These are phyloP conservation scores for Setipinna tenuifilis DNA, from an alignment of 2,797 vertebrate species.

Conservation along the genomic window DNA sequence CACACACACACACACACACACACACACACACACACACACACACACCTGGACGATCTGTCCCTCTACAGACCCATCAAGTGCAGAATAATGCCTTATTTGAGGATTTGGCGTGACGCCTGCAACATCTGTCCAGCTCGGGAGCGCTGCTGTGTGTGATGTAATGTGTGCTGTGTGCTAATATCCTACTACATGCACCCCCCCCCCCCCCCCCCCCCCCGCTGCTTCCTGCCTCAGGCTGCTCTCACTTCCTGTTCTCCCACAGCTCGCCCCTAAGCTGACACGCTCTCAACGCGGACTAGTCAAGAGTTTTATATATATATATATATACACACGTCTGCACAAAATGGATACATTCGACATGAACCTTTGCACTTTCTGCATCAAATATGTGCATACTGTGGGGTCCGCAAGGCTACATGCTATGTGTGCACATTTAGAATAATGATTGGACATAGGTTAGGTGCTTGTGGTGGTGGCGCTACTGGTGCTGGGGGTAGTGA, in stretches of 20 bases:
- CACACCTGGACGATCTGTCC: conserved; percentile 16
- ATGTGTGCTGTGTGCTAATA: neutral
- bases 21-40: conserved; percentile 54
- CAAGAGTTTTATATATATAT: too few species aligned
- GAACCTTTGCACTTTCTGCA: too few species aligned
- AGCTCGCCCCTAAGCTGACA: neutral
- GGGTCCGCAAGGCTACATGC: too few species aligned
- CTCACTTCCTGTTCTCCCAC: neutral
- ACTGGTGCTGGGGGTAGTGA: too few species aligned
- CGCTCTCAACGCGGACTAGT: neutral
- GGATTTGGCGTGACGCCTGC: conserved; percentile 68
- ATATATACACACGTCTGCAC: too few species aligned
- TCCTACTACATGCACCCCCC: neutral
- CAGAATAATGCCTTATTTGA: conserved; percentile 14
- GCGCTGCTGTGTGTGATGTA: neutral
- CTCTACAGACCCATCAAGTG: neutral
- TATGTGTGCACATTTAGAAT: too few species aligned
- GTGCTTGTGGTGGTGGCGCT: too few species aligned
- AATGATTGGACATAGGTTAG: too few species aligned
- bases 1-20: conserved; percentile 12
- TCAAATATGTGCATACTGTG: too few species aligned
- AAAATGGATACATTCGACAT: too few species aligned
- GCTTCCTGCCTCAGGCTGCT: neutral
- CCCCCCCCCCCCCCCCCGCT: neutral
- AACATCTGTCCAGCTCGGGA: conserved; percentile 64